Percentiles rank a stretch among this genome's conserved stretches.
Conservation (phyloP, 2,113 vertebrate species). For the Myodes glareolus region DNA sequence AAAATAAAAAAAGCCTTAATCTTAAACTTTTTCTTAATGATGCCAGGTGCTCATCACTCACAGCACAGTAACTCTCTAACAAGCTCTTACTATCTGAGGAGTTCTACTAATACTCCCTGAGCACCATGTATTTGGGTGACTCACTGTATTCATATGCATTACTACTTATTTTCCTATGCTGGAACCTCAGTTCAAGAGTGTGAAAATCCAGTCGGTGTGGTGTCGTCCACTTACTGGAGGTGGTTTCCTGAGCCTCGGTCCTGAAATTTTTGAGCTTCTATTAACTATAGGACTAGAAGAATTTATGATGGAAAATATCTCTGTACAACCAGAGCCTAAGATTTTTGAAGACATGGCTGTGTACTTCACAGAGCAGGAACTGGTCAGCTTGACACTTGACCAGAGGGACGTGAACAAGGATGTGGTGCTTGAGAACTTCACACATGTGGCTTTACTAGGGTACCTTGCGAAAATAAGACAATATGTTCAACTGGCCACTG, state of each 20-base stretch:
- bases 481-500: background rate
- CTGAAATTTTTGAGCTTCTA: too few relatives aligned
- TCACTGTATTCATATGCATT: background rate
- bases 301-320: too few relatives aligned
- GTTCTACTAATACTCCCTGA: background rate
- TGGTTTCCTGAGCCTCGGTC: too few relatives aligned
- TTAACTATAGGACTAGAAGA: too few relatives aligned
- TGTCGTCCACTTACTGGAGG: too few relatives aligned
- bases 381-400: background rate
- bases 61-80: background rate
- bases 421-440: constrained; percentile 45
- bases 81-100: background rate
- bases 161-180: background rate
- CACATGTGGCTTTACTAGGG: background rate
- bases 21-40: background rate
- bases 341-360: constrained; percentile 42
- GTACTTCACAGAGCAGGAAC: constrained; percentile 40
- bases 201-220: too few relatives aligned
- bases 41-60: background rate
- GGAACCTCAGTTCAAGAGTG: background rate
- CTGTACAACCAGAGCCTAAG: too few relatives aligned
- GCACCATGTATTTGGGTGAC: background rate
- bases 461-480: constrained; percentile 29
- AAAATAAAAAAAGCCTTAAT: background rate
- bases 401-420: background rate